Evolutionary conservation across 2,888 invertebrate genomes (phyloP).

Genomic region (Eumerus sabulonum): DNA sequence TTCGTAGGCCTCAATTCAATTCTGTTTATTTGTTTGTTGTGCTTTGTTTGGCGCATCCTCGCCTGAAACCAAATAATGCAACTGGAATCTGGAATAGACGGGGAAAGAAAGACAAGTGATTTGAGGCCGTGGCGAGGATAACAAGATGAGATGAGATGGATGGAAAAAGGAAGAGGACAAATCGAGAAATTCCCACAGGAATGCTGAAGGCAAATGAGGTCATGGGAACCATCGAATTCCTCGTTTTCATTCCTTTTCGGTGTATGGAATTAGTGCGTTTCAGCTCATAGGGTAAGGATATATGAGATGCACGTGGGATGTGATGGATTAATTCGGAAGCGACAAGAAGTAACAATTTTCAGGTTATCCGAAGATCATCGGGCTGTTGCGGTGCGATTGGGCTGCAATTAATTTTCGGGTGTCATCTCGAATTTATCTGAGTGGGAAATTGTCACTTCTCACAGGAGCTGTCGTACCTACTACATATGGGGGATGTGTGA

Average conservation of each 20-base stretch:
- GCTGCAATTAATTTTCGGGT: slow-evolving; percentile 33
- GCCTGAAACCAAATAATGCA: slow-evolving; percentile 23
- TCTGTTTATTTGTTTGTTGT: slow-evolving; percentile 43
- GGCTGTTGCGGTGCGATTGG: slow-evolving; percentile 19
- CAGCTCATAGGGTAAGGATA: slow-evolving; percentile 15
- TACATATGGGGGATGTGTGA: no score
- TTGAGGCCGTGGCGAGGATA: no score
- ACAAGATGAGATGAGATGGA: slow-evolving; percentile 38
- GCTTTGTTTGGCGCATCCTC: slow-evolving; percentile 26
- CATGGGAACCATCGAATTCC: slow-evolving; percentile 49
- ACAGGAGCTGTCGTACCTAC: not conserved
- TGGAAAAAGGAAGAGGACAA: slow-evolving; percentile 40
- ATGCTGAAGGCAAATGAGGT: slow-evolving; percentile 57
- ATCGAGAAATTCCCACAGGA: slow-evolving; percentile 66
- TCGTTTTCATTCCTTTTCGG: no score
- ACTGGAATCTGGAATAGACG: slow-evolving; percentile 6
- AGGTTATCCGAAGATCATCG: slow-evolving; percentile 42
- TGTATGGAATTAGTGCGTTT: slow-evolving; percentile 27
- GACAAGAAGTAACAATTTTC: slow-evolving; percentile 56
- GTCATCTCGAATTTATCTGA: slow-evolving; percentile 10
- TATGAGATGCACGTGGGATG: slow-evolving; percentile 12
- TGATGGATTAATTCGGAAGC: slow-evolving; percentile 60
- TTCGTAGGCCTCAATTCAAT: no score
- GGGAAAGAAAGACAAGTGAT: no score
- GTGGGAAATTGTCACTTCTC: not conserved